A percentile compares a stretch with the other conserved stretches of the same genome.
Evolutionary conservation across 2,797 vertebrate genomes (phyloP).

Genomic region (Aldrovandia affinis): DNA sequence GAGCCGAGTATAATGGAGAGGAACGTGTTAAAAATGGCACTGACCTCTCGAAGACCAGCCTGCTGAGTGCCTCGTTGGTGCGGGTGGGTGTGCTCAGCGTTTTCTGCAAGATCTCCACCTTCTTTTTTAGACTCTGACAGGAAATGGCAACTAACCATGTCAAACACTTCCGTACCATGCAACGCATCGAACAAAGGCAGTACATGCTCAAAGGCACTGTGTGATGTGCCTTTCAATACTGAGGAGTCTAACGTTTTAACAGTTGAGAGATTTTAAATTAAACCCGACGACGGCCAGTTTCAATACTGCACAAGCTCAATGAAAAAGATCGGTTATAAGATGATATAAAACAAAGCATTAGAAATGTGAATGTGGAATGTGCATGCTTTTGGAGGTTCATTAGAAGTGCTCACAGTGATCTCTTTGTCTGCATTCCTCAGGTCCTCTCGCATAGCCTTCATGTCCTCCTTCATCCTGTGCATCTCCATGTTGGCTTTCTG

Average conservation of each 20-base stretch:
- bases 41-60: slow-evolving; percentile 89
- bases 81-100: slow-evolving; percentile 86
- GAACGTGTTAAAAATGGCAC: slow-evolving; percentile 22
- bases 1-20: neutral
- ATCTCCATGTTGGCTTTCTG: slow-evolving; percentile 77
- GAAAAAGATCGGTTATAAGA: neutral
- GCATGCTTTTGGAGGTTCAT: neutral
- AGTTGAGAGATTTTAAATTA: neutral
- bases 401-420: slow-evolving; percentile 77
- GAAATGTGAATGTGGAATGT: neutral
- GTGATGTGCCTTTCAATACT: neutral
- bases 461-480: slow-evolving; percentile 78
- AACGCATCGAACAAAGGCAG: neutral
- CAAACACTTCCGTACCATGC: neutral
- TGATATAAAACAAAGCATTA: neutral
- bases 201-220: neutral
- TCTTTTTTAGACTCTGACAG: slow-evolving; percentile 89
- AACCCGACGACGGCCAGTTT: neutral
- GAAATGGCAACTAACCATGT: slow-evolving; percentile 6
- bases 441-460: slow-evolving; percentile 85
- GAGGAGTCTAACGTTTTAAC: neutral
- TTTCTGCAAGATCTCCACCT: slow-evolving; percentile 89
- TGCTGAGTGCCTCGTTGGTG: slow-evolving; percentile 83
- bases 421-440: slow-evolving; percentile 87
- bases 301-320: neutral